These are phyloP conservation scores for Pteruthius melanotis DNA, from an alignment of 2,113 vertebrate genomes.

Conservation along the genomic window DNA sequence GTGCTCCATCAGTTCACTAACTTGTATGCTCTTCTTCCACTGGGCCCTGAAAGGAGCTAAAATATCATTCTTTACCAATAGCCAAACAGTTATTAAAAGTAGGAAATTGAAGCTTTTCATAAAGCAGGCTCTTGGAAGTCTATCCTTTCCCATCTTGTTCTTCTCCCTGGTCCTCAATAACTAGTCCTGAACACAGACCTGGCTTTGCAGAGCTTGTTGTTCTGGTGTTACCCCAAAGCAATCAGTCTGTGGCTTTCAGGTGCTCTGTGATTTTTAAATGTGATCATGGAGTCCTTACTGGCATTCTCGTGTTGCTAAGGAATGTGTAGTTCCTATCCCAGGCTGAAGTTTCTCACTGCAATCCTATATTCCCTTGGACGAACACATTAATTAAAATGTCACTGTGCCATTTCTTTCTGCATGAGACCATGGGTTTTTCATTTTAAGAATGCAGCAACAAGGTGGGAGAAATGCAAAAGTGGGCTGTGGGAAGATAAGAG, in stretches of 20 bases:
- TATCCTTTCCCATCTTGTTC: not conserved
- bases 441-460: slow-evolving; percentile 5
- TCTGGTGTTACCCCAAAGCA: not conserved
- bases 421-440: not conserved
- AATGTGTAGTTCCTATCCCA: not conserved
- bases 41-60: not conserved
- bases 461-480: not conserved
- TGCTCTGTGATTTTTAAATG: not conserved
- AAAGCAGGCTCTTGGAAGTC: not conserved
- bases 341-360: not conserved
- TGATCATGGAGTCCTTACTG: not conserved
- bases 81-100: not conserved
- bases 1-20: not conserved
- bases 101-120: not conserved
- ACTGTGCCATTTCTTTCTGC: slow-evolving; percentile 6
- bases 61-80: not conserved
- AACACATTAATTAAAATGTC: slow-evolving; percentile 62
- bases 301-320: not conserved
- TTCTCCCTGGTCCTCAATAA: not conserved
- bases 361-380: not conserved
- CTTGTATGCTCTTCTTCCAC: not conserved
- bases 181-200: not conserved
- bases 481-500: not conserved
- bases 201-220: not conserved
- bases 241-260: not conserved